These are phyloP conservation scores for Anas acuta DNA, from an alignment of 2,797 vertebrate species.

Conservation along the genomic window DNA sequence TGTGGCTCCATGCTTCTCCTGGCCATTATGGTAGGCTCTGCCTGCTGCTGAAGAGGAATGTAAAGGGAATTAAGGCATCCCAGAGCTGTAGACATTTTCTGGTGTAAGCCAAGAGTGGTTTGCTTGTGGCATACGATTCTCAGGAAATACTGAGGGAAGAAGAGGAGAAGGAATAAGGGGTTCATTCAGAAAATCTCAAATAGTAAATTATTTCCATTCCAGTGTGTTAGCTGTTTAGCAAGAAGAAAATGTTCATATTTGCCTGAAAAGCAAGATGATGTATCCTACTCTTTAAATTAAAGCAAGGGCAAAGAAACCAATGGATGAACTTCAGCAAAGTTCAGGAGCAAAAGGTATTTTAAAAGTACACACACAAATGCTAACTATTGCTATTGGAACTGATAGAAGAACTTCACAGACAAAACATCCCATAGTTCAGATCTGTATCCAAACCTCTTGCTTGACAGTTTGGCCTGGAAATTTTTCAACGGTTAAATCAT, in stretches of 20 bases:
- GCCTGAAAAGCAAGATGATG: not conserved
- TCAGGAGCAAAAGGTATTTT: not conserved
- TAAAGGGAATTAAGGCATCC: not conserved
- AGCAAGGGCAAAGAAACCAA: not conserved
- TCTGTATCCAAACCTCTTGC: conserved; percentile 18
- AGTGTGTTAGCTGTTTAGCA: not conserved
- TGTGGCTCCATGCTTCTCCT: not conserved
- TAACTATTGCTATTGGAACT: not conserved
- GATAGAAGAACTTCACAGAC: conserved; percentile 1
- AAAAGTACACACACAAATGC: not conserved
- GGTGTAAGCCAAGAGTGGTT: not conserved
- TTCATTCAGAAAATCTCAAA: conserved; percentile 27
- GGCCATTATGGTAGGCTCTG: not conserved
- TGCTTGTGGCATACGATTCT: not conserved
- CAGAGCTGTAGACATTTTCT: not conserved
- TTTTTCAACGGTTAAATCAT: conserved; percentile 44
- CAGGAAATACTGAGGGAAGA: not conserved
- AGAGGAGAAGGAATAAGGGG: not conserved
- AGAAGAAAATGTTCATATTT: not conserved
- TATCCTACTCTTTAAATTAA: not conserved
- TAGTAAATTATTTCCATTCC: not conserved
- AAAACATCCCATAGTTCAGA: not conserved
- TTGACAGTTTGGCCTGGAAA: conserved; percentile 40
- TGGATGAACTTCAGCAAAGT: not conserved
- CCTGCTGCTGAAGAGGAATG: not conserved